Evolutionary conservation across 2,888 invertebrate species (phyloP), one percentile per base, ranked within the genome.

Genomic region (Choristoneura rosaceana): DNA sequence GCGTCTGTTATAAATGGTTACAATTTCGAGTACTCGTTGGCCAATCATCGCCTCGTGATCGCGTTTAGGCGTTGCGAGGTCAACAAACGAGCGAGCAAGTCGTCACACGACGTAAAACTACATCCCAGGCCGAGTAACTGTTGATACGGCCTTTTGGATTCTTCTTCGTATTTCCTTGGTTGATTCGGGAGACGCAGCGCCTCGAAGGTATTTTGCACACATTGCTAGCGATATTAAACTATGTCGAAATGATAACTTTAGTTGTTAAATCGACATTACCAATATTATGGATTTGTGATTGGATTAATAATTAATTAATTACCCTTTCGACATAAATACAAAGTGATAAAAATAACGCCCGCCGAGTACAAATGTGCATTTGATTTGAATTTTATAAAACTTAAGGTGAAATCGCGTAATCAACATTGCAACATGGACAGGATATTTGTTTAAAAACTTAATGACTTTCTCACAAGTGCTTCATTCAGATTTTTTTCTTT

Each of bases 191-290:
- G 90, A 90, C 88, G 81, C 85, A 85, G 80, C 88, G 85, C 83
- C 85, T 84, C 77, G 79, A 85, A 86, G 89, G 87, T 87, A 84
- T 85, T 90, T 92, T 92, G 93, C 93, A 93, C 93, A 93, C 93
- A 93, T 92, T 91, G 92, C 92, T 92, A 91, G 90, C 87, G 88
- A 90, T 91, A 90, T 86, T 79, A 82, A 83, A 80, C 80, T 85
- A 89, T 77, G 88, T 84, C 89, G 87, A 86, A 92, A 92, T 88
- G 88, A 84, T 71, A 74, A 79, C 77, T 78, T 65, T 69, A 50
- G 17, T 58, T n/a, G 64, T 62, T 58, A 62, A 45, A 33, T 76
- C 71, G 34, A n/a, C 17, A 55, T 65, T 55, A 52, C 8, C 25
- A 55, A 55, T 25, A 12, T 25, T 25, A 25, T 10, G 25, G 10